Base-by-base conservation (phyloP, 1,140 invertebrate species). In the Macrosteles quadrilineatus region DNA sequence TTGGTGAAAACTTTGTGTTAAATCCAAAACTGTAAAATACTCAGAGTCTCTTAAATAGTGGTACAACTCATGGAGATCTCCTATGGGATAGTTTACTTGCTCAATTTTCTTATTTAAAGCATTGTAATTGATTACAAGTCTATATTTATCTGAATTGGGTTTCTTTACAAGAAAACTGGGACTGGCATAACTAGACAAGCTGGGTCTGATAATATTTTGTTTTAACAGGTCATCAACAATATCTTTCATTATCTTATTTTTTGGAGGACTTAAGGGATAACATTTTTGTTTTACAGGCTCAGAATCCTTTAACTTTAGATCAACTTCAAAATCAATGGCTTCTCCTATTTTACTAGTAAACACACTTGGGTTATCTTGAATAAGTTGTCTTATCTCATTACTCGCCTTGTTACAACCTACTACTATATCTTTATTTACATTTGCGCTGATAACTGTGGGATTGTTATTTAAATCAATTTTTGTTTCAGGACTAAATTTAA, bases 281-380 rank as follows among this genome's bases (percentile, higher is more conserved):
- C 3, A 6, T 23, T 19, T 6, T 3, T 11, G 6, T 11, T 23
- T 50, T 19, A 50, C 47, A 19, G 47, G 47, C n/a, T 50, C 47
- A 4, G 4, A 9, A 23, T 50, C 47, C 6, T n/a, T 50, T 11
- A 50, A n/a, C n/a, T 50, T 23, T 9, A 50, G 4, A 9, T 50
- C 21, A n/a, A 11, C 6, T n/a, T 50, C 47, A 50, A 19, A 50
- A 50, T 50, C n/a, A 9, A 50, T 23, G 17, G 47, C 47, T 50
- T 19, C 47, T 50, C 47, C 47, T 19, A 50, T 50, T 19, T 50
- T 50, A n/a, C n/a, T 19, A 50, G 47, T 50, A 50, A 50, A 50
- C n/a, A 50, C n/a, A 6, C n/a, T 50, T 19, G 47, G 21, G n/a
- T 50, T 9, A 19, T 23, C 32, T 4, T 6, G 4, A 11, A 50